phyloP scores from a whole-genome alignment of 1,140 invertebrate genomes.

The Drosophila nigrodunni region DNA sequence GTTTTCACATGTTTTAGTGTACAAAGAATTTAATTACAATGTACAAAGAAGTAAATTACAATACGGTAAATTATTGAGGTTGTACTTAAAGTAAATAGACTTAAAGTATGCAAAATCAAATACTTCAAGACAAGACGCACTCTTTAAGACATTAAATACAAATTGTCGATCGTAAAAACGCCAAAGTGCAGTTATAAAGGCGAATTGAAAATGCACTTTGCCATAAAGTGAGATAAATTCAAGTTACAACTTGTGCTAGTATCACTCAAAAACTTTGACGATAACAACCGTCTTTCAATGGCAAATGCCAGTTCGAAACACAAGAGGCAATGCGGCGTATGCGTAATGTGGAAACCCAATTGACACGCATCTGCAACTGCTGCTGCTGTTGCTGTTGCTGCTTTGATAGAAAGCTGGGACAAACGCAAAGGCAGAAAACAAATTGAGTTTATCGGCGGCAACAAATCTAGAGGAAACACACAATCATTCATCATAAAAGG shows the following conservation, averaged over 20 bases:
- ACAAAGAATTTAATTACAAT: neutral
- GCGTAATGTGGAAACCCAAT: conserved; percentile 57
- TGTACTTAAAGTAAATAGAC: neutral
- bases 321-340: conserved; percentile 55
- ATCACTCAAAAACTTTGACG: conserved; percentile 66
- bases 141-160: conserved; percentile 17
- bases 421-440: conserved; percentile 52
- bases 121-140: neutral
- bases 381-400: no score
- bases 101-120: neutral
- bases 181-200: neutral
- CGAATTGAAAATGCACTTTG: conserved; percentile 64
- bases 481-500: conserved; percentile 77
- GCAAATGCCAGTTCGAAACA: conserved; percentile 18
- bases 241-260: conserved; percentile 46
- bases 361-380: conserved; percentile 30
- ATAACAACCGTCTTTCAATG: conserved; percentile 46
- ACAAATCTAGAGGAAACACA: conserved; percentile 75
- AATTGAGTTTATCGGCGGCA: conserved; percentile 77
- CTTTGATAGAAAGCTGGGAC: neutral
- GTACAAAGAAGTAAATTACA: neutral
- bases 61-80: neutral
- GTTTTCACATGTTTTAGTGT: neutral
- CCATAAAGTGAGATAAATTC: conserved; percentile 29
- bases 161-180: conserved; percentile 30